Evolutionary conservation across 2,113 vertebrate species (phyloP), one percentile per base, ranked within the genome.

Genomic region (Fulica atra): DNA sequence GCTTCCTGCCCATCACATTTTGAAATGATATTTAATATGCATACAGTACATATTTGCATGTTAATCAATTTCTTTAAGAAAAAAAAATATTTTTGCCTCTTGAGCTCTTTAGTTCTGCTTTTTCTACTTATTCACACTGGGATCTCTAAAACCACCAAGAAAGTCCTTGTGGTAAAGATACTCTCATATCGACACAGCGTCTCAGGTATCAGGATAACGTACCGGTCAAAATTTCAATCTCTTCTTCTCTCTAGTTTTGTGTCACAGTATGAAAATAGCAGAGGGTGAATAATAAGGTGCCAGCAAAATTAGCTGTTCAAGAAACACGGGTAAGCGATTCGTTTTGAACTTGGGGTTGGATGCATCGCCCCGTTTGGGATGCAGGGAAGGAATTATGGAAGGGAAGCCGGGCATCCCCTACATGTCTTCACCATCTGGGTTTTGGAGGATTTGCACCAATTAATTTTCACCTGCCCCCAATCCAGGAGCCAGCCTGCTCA

Each of bases 1-100:
- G 97, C 90, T 97, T 98, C 97, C 95, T 98, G 96, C 96, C 69
- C 71, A 92, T 95, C 91, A 96, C 96, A 97, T 97, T 96, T 95
- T 96, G 93, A 98, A 98, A 96, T 95, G 36, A 53, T 95, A 96
- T 93, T 95, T 88, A 97, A 97, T 94, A 97, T 86, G 95, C 93
- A 97, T 94, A 90, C 93, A 93, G 97, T 76, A 96, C 83, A 81
- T 87, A 96, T 96, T 97, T 96, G 96, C 93, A 97, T 95, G 96
- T 89, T 92, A 94, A 97, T 97, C 92, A 79, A 92, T 94, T 96
- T 93, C 89, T 89, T 97, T 88, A 93, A 86, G 76, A 92, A 92
- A 93, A 92, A 92, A 94, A 94, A 78, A 95, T 92, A 95, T 97
- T 80, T 93, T 88, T 88, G 73, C 86, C 95, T 93, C 89, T 93